These are phyloP conservation scores for Ophion ventricosus DNA, from an alignment of 2,888 invertebrate genomes.

Conservation along the genomic window DNA sequence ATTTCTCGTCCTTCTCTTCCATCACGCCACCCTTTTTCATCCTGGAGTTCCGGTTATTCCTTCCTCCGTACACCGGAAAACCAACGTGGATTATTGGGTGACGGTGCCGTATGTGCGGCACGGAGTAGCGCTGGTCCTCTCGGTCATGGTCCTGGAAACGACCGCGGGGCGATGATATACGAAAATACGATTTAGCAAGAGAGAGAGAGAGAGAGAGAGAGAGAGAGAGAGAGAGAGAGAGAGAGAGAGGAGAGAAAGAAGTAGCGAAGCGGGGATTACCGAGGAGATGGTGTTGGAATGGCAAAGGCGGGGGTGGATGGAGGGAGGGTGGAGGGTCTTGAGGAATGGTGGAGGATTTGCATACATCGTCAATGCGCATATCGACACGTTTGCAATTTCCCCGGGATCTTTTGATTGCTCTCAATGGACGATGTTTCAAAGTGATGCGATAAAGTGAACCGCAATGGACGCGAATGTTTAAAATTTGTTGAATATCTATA, in stretches of 20 bases:
- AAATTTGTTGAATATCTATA: not conserved
- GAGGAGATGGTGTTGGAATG: not conserved
- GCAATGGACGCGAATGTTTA: not conserved
- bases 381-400: not conserved
- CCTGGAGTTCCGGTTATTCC: not conserved
- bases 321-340: no score
- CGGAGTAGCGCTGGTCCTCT: not conserved
- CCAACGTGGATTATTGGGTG: slow-evolving; percentile 27
- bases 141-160: not conserved
- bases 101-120: slow-evolving; percentile 1
- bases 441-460: no score
- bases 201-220: not conserved
- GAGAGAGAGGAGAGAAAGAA: not conserved
- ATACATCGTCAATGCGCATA: not conserved
- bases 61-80: slow-evolving; percentile 22
- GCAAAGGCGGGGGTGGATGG: not conserved
- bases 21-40: not conserved
- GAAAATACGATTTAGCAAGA: not conserved
- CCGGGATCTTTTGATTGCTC: not conserved
- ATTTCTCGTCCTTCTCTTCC: not conserved
- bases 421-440: no score
- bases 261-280: not conserved
- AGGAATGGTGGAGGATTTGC: slow-evolving; percentile 1
- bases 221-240: no score
- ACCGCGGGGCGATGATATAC: slow-evolving; percentile 14